Percentiles rank a stretch among this genome's conserved stretches.
Evolutionary conservation across 2,113 vertebrate genomes (phyloP).

Genomic region (Himantopus leucocephalus): DNA sequence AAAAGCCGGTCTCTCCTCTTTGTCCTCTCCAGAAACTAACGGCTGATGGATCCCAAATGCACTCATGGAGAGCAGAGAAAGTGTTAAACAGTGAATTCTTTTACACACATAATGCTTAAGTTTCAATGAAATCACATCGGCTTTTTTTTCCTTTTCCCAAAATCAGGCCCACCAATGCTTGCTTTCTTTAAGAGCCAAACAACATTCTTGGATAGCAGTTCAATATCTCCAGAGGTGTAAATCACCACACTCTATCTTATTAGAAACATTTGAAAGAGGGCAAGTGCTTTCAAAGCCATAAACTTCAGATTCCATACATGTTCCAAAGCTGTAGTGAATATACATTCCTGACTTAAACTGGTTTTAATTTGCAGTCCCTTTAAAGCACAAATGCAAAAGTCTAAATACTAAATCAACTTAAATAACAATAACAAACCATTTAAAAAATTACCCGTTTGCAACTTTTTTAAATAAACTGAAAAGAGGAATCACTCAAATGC

Average conservation of each 20-base stretch:
- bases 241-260: slow-evolving; percentile 71
- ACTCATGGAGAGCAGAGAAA: not conserved
- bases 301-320: slow-evolving; percentile 65
- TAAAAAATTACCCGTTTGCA: not conserved
- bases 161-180: slow-evolving; percentile 42
- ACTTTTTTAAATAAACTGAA: not conserved
- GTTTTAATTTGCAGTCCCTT: slow-evolving; percentile 72
- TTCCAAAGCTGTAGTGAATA: slow-evolving; percentile 56
- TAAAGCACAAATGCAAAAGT: slow-evolving; percentile 51
- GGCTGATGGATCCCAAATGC: slow-evolving; percentile 21
- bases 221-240: slow-evolving; percentile 70
- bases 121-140: slow-evolving; percentile 54
- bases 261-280: slow-evolving; percentile 73
- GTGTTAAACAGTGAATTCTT: slow-evolving; percentile 45
- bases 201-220: slow-evolving; percentile 70
- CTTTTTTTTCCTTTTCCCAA: not conserved
- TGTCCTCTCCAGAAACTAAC: not conserved
- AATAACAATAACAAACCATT: slow-evolving; percentile 30
- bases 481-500: not conserved
- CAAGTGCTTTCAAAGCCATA: slow-evolving; percentile 55
- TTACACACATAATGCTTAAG: not conserved
- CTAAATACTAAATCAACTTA: slow-evolving; percentile 22
- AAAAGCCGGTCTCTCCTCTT: not conserved
- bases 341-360: slow-evolving; percentile 64
- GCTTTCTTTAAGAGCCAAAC: slow-evolving; percentile 64